Conservation (phyloP, 2,888 invertebrate genomes). For the Dexiosoma caninum region DNA sequence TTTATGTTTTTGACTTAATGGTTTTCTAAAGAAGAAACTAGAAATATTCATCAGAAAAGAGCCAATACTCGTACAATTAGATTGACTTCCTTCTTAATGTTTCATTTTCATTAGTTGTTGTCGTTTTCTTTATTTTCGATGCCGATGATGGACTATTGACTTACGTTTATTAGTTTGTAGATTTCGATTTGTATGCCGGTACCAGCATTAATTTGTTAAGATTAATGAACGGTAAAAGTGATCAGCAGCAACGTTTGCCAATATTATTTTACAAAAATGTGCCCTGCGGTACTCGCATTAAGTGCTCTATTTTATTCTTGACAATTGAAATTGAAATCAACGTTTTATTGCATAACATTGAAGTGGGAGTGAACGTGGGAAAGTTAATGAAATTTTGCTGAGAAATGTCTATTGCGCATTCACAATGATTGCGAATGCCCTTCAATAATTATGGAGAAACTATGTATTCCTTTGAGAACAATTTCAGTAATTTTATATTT, state of each 20-base stretch:
- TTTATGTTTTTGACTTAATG: neutral
- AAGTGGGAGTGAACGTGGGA: constrained; percentile 59
- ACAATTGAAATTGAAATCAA: constrained; percentile 20
- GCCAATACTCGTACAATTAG: constrained; percentile 30
- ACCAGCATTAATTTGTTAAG: constrained; percentile 57
- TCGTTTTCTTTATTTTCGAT: neutral
- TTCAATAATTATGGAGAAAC: no score
- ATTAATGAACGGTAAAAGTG: constrained; percentile 57
- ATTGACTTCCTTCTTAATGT: constrained; percentile 42
- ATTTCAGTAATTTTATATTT: no score
- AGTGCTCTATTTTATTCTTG: constrained; percentile 40
- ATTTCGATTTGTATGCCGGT: constrained; percentile 52
- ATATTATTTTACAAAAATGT: constrained; percentile 37
- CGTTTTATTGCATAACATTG: constrained; percentile 19
- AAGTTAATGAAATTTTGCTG: neutral
- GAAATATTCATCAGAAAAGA: neutral
- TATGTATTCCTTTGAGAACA: no score
- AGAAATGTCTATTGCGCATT: no score
- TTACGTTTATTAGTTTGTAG: constrained; percentile 30
- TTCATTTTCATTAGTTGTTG: constrained; percentile 7
- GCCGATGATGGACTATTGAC: constrained; percentile 51
- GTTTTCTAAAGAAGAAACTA: neutral
- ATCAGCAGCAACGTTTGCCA: constrained; percentile 47
- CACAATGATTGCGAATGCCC: no score
- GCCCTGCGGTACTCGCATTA: neutral